A percentile compares a stretch with the other conserved stretches of the same genome.
These are phyloP conservation scores for Thaleichthys pacificus DNA, from an alignment of 2,797 vertebrate genomes.

Conservation along the genomic window DNA sequence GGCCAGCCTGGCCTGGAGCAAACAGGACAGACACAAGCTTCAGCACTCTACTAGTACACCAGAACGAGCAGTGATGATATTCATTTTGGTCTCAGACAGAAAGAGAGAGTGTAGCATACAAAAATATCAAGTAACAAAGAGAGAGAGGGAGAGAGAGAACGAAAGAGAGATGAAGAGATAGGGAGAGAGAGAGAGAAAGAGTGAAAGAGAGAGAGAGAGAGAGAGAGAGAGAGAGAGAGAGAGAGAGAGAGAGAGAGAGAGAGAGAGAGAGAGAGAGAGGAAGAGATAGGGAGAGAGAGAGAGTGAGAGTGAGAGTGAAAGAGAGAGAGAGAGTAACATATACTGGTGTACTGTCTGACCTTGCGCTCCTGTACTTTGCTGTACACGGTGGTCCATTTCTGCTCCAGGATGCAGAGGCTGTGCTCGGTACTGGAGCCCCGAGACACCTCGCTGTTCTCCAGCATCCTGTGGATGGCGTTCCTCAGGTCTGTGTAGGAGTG, in stretches of 20 bases:
- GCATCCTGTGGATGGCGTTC: constrained; percentile 77
- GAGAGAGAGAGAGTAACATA: not conserved
- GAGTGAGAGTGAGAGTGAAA: too few species aligned
- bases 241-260: not conserved
- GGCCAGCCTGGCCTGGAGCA: constrained; percentile 76
- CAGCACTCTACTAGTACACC: not conserved
- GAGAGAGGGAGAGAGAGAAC: too few species aligned
- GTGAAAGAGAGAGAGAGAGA: too few species aligned
- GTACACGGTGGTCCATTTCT: constrained; percentile 82
- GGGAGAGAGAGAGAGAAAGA: too few species aligned
- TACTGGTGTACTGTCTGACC: constrained; percentile 55
- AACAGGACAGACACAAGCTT: not conserved
- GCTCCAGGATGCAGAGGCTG: constrained; percentile 81
- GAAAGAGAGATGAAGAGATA: too few species aligned
- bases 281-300: not conserved
- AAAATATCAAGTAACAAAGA: too few species aligned
- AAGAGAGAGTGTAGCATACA: not conserved
- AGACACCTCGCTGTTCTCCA: constrained; percentile 66
- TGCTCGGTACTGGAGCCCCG: constrained; percentile 81
- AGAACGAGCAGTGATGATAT: too few species aligned
- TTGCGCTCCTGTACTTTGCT: constrained; percentile 83
- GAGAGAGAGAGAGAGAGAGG: not conserved
- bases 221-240: too few species aligned
- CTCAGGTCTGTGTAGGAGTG: constrained; percentile 74
- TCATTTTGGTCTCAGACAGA: not conserved